phyloP scores from a whole-genome alignment of 1,140 invertebrate genomes.

The Heliconius congener region DNA sequence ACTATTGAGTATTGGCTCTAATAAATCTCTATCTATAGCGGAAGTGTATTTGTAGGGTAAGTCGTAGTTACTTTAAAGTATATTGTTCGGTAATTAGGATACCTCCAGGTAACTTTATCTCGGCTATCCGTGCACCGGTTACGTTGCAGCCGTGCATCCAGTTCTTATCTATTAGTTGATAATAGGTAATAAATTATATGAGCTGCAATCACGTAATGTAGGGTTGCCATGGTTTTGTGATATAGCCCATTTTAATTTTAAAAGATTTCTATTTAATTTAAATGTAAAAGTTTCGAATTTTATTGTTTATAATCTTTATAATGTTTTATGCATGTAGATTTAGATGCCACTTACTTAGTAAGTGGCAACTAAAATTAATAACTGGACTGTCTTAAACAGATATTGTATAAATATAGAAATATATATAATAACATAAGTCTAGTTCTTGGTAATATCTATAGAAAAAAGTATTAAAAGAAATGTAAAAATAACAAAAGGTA shows the following conservation, averaged over 20 bases:
- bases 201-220: slow-evolving; percentile 28
- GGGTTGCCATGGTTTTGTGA: not conserved
- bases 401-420: no score
- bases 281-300: not conserved
- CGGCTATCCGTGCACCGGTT: slow-evolving; percentile 33
- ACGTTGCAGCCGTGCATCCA: slow-evolving; percentile 44
- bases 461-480: no score
- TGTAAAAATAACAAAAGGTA: no score
- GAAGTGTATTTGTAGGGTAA: slow-evolving; percentile 22
- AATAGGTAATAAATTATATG: slow-evolving; percentile 48
- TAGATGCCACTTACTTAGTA: no score
- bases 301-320: not conserved
- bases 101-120: slow-evolving; percentile 12
- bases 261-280: not conserved
- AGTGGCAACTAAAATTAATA: no score
- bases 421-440: no score
- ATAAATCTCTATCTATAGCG: not conserved
- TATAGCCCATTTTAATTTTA: not conserved
- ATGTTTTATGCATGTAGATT: no score
- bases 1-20: not conserved
- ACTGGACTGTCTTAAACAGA: no score
- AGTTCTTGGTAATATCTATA: no score
- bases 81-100: slow-evolving; percentile 12
- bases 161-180: slow-evolving; percentile 48
- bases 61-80: not conserved